phyloP scores from a whole-genome alignment of 2,113 vertebrate genomes.

The Uria aalge region DNA sequence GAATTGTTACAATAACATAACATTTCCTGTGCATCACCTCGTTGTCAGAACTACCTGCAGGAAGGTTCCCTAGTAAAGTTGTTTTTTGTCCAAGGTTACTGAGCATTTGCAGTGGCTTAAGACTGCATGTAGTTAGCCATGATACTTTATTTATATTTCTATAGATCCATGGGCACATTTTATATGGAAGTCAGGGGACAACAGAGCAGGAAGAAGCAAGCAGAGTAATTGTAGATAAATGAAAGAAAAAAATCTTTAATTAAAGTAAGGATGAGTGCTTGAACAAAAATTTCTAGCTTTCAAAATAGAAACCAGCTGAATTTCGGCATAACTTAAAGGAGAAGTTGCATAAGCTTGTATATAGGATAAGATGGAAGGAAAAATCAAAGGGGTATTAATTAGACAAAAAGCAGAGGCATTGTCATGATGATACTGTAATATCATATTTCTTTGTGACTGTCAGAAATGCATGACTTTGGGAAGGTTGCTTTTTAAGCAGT shows the following conservation, averaged over 20 bases:
- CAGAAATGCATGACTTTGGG: neutral
- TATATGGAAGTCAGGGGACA: neutral
- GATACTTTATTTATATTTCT: neutral
- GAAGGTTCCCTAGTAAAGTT: neutral
- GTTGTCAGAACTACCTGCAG: neutral
- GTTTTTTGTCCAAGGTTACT: neutral
- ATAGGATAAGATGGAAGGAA: neutral
- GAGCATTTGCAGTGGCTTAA: neutral
- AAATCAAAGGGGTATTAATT: neutral
- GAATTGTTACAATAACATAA: neutral
- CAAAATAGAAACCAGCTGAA: neutral
- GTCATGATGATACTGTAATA: neutral
- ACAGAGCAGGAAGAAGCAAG: neutral
- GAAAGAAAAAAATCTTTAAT: neutral
- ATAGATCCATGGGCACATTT: neutral
- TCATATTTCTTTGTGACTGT: neutral
- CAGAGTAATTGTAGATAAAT: neutral
- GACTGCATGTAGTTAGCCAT: neutral
- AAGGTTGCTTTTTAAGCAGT: neutral
- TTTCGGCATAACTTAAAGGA: neutral
- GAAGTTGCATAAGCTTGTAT: neutral
- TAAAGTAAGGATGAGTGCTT: neutral
- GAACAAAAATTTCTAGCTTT: neutral
- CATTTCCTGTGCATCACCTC: neutral
- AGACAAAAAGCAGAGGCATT: neutral